These are phyloP conservation scores for Bhutanitis thaidina DNA, from an alignment of 2,888 invertebrate species.

Conservation along the genomic window DNA sequence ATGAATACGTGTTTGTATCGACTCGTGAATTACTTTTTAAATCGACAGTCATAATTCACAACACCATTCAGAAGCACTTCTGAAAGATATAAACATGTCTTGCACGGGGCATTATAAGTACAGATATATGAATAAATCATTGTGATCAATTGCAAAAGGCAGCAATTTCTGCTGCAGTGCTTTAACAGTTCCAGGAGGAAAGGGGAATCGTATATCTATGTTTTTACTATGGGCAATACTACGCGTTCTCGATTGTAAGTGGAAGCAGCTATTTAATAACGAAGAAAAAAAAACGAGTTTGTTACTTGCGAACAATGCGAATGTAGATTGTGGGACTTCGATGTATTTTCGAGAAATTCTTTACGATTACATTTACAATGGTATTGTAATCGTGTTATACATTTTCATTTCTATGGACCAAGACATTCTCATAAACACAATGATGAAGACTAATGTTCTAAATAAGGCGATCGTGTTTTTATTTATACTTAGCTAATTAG, in stretches of 20 bases:
- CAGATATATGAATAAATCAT: constrained; percentile 54
- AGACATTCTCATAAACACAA: too few relatives aligned
- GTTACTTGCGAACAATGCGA: neutral
- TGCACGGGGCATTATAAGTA: constrained; percentile 30
- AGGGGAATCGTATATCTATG: constrained; percentile 13
- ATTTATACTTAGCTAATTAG: too few relatives aligned
- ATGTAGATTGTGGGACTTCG: neutral
- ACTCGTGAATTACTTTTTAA: constrained; percentile 13
- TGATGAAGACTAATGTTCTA: too few relatives aligned
- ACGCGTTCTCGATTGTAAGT: constrained; percentile 7
- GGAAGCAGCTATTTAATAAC: neutral
- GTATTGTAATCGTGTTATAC: too few relatives aligned
- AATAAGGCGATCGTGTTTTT: neutral
- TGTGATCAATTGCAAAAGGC: constrained; percentile 42
- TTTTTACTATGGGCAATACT: neutral
- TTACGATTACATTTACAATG: too few relatives aligned
- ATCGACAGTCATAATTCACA: constrained; percentile 8
- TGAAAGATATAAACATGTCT: constrained; percentile 20
- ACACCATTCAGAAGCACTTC: constrained; percentile 12
- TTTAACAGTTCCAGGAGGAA: constrained; percentile 21
- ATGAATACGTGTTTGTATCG: neutral
- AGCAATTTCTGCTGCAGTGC: constrained; percentile 36
- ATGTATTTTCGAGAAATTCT: too few relatives aligned
- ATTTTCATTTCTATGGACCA: too few relatives aligned
- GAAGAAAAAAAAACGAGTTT: neutral